Percentiles rank a stretch among this genome's conserved stretches.
phyloP scores from a whole-genome alignment of 2,113 vertebrate genomes.

The Gymnobelideus leadbeateri region DNA sequence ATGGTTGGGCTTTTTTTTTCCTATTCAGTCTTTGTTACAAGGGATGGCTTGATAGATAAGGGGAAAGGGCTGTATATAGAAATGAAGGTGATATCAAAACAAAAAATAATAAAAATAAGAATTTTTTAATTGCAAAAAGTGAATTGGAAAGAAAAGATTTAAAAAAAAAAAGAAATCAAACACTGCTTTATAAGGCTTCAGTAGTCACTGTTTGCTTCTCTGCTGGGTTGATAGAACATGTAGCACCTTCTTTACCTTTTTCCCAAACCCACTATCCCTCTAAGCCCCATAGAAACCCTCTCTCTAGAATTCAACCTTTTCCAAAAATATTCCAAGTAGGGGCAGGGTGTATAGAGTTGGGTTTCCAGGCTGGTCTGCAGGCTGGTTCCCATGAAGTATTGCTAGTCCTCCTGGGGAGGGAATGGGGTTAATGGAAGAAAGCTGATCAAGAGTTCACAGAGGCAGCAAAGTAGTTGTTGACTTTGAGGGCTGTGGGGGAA shows the following conservation, averaged over 20 bases:
- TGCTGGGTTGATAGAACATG: conserved; percentile 30
- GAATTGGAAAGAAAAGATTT: conserved; percentile 1
- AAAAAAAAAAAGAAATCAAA: conserved; percentile 77
- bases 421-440: background rate
- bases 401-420: conserved; percentile 19
- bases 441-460: conserved; percentile 56
- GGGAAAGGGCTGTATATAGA: background rate
- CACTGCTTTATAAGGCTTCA: conserved; percentile 74
- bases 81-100: background rate
- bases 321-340: conserved; percentile 70
- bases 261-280: too few species aligned
- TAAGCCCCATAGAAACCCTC: background rate
- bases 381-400: conserved; percentile 64
- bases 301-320: conserved; percentile 59
- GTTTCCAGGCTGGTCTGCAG: conserved; percentile 23
- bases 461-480: conserved; percentile 29
- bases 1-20: background rate
- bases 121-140: background rate
- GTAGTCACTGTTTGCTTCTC: conserved; percentile 54
- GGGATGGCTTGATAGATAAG: background rate
- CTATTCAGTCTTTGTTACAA: background rate
- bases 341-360: background rate
- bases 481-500: background rate
- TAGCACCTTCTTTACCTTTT: too few species aligned
- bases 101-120: background rate